A percentile compares a stretch with the other conserved stretches of the same genome.
These are phyloP conservation scores for Limosa lapponica DNA, from an alignment of 2,797 vertebrate species.

Conservation along the genomic window DNA sequence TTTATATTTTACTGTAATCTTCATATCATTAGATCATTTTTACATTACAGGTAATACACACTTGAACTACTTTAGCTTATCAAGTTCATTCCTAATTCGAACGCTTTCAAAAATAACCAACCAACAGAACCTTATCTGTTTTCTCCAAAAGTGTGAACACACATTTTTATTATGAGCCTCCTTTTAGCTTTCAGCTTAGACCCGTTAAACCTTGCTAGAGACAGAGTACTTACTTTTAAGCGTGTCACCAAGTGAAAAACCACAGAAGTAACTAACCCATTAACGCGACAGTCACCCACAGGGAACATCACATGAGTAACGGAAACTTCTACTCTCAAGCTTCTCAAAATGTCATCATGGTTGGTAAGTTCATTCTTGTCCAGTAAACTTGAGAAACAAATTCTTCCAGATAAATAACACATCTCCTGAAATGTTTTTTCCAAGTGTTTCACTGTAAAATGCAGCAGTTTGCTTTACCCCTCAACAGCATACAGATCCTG, in stretches of 20 bases:
- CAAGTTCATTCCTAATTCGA: background rate
- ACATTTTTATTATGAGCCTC: background rate
- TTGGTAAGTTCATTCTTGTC: background rate
- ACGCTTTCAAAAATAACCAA: background rate
- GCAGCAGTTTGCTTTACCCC: background rate
- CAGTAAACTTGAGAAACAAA: background rate
- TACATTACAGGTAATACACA: background rate
- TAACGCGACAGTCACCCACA: slow-evolving; percentile 14
- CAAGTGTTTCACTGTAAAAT: background rate
- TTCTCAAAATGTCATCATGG: background rate
- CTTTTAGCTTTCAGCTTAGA: slow-evolving; percentile 1
- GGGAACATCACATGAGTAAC: background rate
- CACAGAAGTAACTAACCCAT: slow-evolving; percentile 1
- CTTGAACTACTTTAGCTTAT: background rate
- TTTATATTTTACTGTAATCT: background rate
- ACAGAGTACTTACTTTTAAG: background rate
- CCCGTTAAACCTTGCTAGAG: background rate
- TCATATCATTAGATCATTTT: background rate
- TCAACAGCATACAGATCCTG: background rate
- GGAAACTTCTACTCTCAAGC: slow-evolving; percentile 8
- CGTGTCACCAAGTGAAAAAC: background rate
- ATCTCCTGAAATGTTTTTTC: background rate
- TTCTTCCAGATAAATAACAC: background rate
- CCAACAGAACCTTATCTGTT: background rate
- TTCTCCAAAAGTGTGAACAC: background rate